Evolutionary conservation across 2,797 vertebrate species (phyloP), one percentile per base, ranked within the genome.

Genomic region (Antennarius maculatus): DNA sequence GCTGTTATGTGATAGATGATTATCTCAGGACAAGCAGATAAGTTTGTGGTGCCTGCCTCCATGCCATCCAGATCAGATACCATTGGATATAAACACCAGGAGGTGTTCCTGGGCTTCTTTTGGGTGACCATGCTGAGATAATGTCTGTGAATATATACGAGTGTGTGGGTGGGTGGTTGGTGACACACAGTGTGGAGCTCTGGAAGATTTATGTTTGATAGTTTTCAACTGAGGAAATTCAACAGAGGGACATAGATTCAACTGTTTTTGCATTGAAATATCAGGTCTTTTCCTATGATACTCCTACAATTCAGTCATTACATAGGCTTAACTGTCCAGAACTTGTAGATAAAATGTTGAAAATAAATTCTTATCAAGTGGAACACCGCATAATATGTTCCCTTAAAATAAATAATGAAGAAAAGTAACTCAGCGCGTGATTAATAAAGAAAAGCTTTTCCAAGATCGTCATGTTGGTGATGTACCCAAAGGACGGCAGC

Each of bases 61-160:
- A 23, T 15, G 69, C 54, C 54, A n/a, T 29, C 52, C 59, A 62
- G 55, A 58, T 50, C 48, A 31, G 57, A 76, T 17, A 10, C 11
- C 65, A 48, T 76, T 83, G 48, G 74, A 84, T 79, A 54, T 67
- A 60, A 80, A 49, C 37, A 3, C 54, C 18, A 5, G 2, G 0
- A 55, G 65, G 51, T 46, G 52, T 49, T 65, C 17, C 0, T 59
- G 2, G 0, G 18, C 6, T 13, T 11, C 39, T 27, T 54, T n/a
- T 14, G 39, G 49, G 17, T 11, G 6, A 50, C 50, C 46, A n/a
- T 31, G 61, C 18, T 53, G 60, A 1, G 27, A 28, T 50, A 7
- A 4, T 0, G 5, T 64, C 58, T 41, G 39, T 52, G 16, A 47
- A 49, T 12, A 1, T 39, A 64, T 54, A 4, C 0, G 11, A 53